These are phyloP conservation scores for Stomatorhinus ivindoensis DNA, from an alignment of 2,113 vertebrate genomes.

Conservation along the genomic window DNA sequence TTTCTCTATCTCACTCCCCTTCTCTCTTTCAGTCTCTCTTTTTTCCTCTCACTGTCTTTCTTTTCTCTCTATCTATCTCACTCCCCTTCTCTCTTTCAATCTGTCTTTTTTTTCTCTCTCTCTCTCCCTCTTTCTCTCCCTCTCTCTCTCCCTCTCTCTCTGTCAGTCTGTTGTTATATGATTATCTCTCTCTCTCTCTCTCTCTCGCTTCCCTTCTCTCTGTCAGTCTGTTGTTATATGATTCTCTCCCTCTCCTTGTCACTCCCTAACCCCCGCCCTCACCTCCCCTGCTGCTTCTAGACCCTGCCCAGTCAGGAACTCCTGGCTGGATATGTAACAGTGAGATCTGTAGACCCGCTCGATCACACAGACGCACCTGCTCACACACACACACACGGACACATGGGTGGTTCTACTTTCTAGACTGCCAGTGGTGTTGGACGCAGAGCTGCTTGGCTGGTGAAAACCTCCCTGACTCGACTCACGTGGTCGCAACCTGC, in stretches of 20 bases:
- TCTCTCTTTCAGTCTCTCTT: constrained; percentile 1
- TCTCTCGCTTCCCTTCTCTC: not conserved
- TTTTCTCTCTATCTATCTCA: not conserved
- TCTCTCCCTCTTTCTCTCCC: not conserved
- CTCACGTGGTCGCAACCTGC: not conserved
- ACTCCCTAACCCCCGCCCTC: not conserved
- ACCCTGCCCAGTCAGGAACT: not conserved
- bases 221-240: constrained; percentile 5
- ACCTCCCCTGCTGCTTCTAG: not conserved
- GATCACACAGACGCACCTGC: not conserved
- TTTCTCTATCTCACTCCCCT: not conserved
- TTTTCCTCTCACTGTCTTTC: not conserved
- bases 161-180: constrained; percentile 5
- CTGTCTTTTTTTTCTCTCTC: not conserved
- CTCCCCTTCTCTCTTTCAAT: not conserved
- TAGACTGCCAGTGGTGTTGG: not conserved
- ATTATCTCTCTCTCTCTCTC: not conserved
- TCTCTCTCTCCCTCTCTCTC: not conserved
- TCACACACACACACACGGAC: not conserved
- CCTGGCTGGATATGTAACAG: not conserved
- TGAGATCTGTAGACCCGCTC: not conserved
- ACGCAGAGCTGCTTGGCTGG: not conserved
- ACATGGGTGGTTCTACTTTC: not conserved
- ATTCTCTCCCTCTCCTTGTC: not conserved
- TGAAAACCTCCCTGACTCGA: not conserved